These are phyloP conservation scores for Agrotis ipsilon DNA, from an alignment of 2,888 invertebrate species.

Conservation along the genomic window DNA sequence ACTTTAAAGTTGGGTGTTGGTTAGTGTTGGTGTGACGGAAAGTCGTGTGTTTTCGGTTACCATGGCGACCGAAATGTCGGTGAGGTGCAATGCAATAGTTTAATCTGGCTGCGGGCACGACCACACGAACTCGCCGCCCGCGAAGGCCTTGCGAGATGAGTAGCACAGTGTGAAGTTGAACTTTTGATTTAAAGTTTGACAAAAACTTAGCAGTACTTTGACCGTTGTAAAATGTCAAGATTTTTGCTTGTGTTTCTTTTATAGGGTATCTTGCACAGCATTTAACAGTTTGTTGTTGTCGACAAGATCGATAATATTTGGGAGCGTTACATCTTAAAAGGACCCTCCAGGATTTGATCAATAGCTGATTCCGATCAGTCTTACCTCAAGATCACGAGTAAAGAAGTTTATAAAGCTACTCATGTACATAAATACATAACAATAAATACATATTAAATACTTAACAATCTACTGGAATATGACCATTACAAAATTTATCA, in stretches of 20 bases:
- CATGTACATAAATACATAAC: no score
- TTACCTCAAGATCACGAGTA: neutral
- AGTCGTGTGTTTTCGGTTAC: slow-evolving; percentile 84
- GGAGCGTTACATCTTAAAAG: neutral
- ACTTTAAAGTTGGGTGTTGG: slow-evolving; percentile 37
- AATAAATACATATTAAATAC: no score
- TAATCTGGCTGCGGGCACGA: slow-evolving; percentile 85
- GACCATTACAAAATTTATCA: neutral
- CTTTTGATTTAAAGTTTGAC: slow-evolving; percentile 27
- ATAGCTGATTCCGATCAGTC: neutral
- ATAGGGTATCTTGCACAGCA: neutral
- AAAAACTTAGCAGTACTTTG: neutral
- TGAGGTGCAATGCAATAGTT: slow-evolving; percentile 87
- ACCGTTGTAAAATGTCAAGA: neutral
- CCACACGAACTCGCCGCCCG: slow-evolving; percentile 83
- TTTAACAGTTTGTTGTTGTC: no score
- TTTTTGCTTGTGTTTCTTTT: neutral
- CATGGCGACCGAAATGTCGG: slow-evolving; percentile 86
- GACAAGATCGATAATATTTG: neutral
- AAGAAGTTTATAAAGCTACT: neutral
- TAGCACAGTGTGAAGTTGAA: slow-evolving; percentile 60
- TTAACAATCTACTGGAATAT: no score
- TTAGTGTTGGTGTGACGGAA: slow-evolving; percentile 49
- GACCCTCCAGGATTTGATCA: no score
- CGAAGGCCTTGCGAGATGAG: slow-evolving; percentile 77